phyloP scores from a whole-genome alignment of 2,113 vertebrate genomes.

The Lutjanus erythropterus region DNA sequence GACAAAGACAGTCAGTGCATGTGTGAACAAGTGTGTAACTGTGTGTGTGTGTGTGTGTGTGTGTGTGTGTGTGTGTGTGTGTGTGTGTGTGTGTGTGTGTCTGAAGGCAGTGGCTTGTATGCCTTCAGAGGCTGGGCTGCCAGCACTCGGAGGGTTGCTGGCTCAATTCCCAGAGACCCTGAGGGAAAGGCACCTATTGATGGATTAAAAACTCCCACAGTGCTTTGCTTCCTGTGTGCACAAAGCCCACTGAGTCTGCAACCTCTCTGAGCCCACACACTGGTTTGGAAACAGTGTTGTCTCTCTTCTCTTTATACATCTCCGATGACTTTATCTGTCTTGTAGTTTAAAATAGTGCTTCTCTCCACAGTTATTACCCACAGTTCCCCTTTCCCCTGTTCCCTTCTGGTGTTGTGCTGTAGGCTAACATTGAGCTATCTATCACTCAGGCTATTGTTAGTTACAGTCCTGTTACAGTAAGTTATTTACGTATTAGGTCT shows the following conservation, averaged over 20 bases:
- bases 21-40: not conserved
- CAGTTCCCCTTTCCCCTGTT: not conserved
- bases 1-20: not conserved
- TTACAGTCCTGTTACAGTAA: not conserved
- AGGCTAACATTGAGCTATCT: not conserved
- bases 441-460: too few relatives aligned
- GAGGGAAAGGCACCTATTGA: conserved; percentile 78
- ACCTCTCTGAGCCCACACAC: conserved; percentile 61
- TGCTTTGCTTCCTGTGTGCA: conserved; percentile 76
- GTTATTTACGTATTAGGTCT: not conserved
- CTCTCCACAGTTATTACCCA: not conserved
- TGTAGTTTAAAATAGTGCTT: conserved; percentile 41
- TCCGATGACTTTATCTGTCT: conserved; percentile 32
- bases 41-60: not conserved
- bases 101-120: conserved; percentile 40
- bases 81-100: conserved; percentile 12
- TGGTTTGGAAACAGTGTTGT: conserved; percentile 48
- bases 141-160: conserved; percentile 59
- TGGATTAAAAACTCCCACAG: conserved; percentile 78
- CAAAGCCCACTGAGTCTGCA: conserved; percentile 65
- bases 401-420: not conserved
- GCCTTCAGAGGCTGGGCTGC: conserved; percentile 51
- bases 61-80: conserved; percentile 8
- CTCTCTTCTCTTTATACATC: conserved; percentile 48
- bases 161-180: conserved; percentile 70